phyloP scores from a whole-genome alignment of 2,888 invertebrate genomes.

The Morpho deidamia region DNA sequence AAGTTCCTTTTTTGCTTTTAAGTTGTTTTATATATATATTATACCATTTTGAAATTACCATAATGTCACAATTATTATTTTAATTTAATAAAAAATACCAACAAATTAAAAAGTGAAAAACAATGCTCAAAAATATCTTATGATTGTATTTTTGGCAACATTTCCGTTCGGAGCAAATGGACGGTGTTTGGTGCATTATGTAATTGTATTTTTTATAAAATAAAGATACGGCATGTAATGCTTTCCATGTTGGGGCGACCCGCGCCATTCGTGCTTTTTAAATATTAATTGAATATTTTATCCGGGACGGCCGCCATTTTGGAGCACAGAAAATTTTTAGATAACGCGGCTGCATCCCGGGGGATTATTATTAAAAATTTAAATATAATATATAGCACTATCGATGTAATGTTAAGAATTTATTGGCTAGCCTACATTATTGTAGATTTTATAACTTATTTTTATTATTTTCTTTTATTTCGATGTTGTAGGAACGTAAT shows the following conservation, averaged over 20 bases:
- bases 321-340: not conserved
- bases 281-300: slow-evolving; percentile 14
- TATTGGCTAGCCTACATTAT: slow-evolving; percentile 42
- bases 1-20: too few species aligned
- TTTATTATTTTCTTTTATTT: slow-evolving; percentile 6
- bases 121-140: slow-evolving; percentile 5
- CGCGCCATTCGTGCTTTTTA: slow-evolving; percentile 62
- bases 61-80: too few species aligned
- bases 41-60: too few species aligned
- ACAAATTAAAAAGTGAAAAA: not conserved
- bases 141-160: slow-evolving; percentile 12
- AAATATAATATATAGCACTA: slow-evolving; percentile 37
- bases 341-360: slow-evolving; percentile 12
- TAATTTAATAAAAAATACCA: too few species aligned
- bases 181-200: slow-evolving; percentile 41
- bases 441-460: slow-evolving; percentile 40
- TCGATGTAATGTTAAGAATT: slow-evolving; percentile 39
- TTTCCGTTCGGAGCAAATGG: slow-evolving; percentile 20
- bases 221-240: slow-evolving; percentile 55
- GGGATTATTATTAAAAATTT: slow-evolving; percentile 29
- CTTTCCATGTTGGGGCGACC: slow-evolving; percentile 48
- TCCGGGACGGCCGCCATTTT: slow-evolving; percentile 16
- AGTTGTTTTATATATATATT: too few species aligned
- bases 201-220: slow-evolving; percentile 32
- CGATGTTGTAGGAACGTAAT: slow-evolving; percentile 13